Evolutionary conservation across 2,888 invertebrate genomes (phyloP), one percentile per base, ranked within the genome.

Genomic region (Acanthosepion esculentum): DNA sequence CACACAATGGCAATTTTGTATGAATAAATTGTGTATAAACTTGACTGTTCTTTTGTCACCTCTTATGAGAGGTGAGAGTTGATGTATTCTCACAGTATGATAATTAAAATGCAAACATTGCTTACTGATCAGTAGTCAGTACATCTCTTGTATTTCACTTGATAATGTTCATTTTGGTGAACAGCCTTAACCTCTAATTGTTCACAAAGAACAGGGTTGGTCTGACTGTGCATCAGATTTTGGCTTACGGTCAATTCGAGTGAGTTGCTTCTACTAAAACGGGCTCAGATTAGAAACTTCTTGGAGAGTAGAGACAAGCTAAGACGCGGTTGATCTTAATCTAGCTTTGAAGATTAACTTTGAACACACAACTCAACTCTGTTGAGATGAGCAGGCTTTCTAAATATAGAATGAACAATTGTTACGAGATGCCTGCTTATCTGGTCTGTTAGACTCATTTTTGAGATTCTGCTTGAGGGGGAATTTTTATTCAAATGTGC

Each of bases 281-380:
- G n/a, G n/a, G n/a, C 78, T 78, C n/a, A 78, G 78, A 29, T 78
- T 78, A 78, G 78, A 78, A 78, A 78, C n/a, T n/a, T 10, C 78
- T 78, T 78, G n/a, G 78, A n/a, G 18, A n/a, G 78, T 41, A 78
- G n/a, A 78, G 78, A 78, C n/a, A 78, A 78, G 78, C 29, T 78
- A 78, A 78, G 78, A 78, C 78, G n/a, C 15, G n/a, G n/a, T 78
- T 78, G 78, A 78, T 78, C n/a, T 78, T n/a, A 78, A 78, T 78
- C 78, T 78, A 12, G 29, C n/a, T n/a, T 78, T 78, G 15, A 64
- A n/a, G 78, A 78, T 78, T 78, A n/a, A 78, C 78, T 78, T n/a
- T n/a, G 78, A 78, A 78, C 78, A n/a, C 12, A 78, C n/a, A n/a
- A 8, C 29, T 78, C 78, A 8, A 20, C 26, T 26, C 20, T 59